phyloP scores from a whole-genome alignment of 2,113 vertebrate genomes.

The Sapayoa aenigma region DNA sequence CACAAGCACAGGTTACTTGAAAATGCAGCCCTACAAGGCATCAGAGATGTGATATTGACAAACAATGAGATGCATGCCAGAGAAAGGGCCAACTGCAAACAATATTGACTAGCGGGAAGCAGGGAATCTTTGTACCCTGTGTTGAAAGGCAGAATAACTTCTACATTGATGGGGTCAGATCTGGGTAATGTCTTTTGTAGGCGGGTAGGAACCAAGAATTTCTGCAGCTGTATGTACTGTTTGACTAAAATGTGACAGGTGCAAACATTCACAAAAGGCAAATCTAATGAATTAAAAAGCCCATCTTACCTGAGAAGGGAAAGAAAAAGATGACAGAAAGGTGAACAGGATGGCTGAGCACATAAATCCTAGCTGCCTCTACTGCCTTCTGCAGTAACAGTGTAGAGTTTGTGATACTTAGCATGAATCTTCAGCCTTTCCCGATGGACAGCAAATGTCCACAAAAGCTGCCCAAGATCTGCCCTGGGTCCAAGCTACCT shows the following conservation, averaged over 20 bases:
- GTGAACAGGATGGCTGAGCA: not conserved
- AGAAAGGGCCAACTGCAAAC: not conserved
- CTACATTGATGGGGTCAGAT: not conserved
- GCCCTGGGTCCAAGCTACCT: not conserved
- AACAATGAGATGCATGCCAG: not conserved
- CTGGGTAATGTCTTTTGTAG: not conserved
- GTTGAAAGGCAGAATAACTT: not conserved
- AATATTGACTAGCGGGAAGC: not conserved
- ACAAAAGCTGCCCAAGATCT: not conserved
- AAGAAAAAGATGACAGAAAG: not conserved
- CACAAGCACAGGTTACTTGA: not conserved
- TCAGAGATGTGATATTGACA: not conserved
- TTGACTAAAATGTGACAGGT: not conserved
- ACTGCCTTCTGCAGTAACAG: not conserved
- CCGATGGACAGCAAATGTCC: not conserved
- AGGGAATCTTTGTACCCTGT: not conserved
- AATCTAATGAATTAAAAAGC: not conserved
- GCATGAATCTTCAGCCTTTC: not conserved
- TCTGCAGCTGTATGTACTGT: not conserved
- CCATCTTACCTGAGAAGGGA: not conserved
- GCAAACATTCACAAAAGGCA: not conserved
- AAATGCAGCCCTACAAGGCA: not conserved
- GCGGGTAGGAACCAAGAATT: not conserved
- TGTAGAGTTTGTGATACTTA: accelerated
- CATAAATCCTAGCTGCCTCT: not conserved